Conservation (phyloP, 2,888 invertebrate genomes). For the Petrolisthes manimaculis region DNA sequence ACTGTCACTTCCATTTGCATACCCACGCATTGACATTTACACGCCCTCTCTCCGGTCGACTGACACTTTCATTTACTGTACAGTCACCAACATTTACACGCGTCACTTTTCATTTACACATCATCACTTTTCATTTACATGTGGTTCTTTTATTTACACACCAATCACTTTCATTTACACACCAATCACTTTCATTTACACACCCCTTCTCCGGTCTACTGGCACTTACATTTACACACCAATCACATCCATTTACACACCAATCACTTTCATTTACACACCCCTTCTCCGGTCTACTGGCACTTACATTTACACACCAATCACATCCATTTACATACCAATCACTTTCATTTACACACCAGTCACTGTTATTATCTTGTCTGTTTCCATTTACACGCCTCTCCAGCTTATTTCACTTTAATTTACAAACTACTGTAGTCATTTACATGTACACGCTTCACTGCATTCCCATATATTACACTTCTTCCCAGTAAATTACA, state of each 20-base stretch:
- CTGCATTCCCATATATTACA: not conserved
- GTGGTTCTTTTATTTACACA: constrained; percentile 8
- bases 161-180: not conserved
- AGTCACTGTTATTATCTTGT: not conserved
- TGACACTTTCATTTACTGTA: not conserved
- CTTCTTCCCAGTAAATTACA: not conserved
- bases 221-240: not conserved
- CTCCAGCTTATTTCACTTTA: too few species aligned
- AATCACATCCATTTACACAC: constrained; percentile 23
- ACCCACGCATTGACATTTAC: not conserved
- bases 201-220: constrained; percentile 1
- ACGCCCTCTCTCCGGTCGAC: not conserved
- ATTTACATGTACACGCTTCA: not conserved
- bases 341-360: constrained; percentile 15
- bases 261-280: not conserved
- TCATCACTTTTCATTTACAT: constrained; percentile 17
- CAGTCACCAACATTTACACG: not conserved
- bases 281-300: constrained; percentile 2
- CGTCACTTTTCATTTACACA: not conserved
- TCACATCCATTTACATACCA: not conserved
- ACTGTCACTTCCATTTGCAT: constrained; percentile 40
- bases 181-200: not conserved
- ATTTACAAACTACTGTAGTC: too few species aligned
- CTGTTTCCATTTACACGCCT: not conserved
- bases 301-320: not conserved